Evolutionary conservation across 2,888 invertebrate species (phyloP), one percentile per base, ranked within the genome.

Genomic region (Petrophora chlorosata): DNA sequence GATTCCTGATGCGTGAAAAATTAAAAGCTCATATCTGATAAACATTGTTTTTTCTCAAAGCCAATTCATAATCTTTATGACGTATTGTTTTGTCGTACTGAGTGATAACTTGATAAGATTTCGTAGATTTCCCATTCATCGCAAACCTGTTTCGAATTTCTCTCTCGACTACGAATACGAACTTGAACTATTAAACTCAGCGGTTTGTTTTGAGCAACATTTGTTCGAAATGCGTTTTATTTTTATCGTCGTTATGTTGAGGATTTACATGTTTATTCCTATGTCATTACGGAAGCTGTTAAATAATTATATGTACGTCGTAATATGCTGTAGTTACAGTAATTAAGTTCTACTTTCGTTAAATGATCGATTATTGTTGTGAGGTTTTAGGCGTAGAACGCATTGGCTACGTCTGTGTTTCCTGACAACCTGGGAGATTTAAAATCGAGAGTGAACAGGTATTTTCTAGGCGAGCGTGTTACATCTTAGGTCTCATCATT

Each of bases 111-210:
- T 56, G 34, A 45, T 47, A 33, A 38, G 9, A 29, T 22, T 46
- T 40, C 44, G 47, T 40, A 12, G 36, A 42, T 45, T 53, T 47
- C 41, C 40, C 39, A 46, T 51, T 53, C 42, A 43, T 44, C 25
- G 30, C 12, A 13, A 34, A 57, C 55, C 39, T 36, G 55, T 57
- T 41, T 45, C 12, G 40, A 30, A 49, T 57, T 53, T 60, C 60
- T 53, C 60, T 56, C 38, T 35, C 13, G 26, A 34, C 49, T 15
- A 40, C 14, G 14, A 10, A 35, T 39, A 45, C 36, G 46, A 59
- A 49, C 43, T 59, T 59, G 49, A 52, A 57, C 48, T 44, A 38
- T 57, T 44, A 46, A 48, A 44, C 29, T 22, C 49, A 35, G 46
- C 46, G 30, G 44, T 35, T 40, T 29, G 33, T 36, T 28, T 43